These are phyloP conservation scores for Protonibea diacanthus DNA, from an alignment of 2,797 vertebrate species.

Conservation along the genomic window DNA sequence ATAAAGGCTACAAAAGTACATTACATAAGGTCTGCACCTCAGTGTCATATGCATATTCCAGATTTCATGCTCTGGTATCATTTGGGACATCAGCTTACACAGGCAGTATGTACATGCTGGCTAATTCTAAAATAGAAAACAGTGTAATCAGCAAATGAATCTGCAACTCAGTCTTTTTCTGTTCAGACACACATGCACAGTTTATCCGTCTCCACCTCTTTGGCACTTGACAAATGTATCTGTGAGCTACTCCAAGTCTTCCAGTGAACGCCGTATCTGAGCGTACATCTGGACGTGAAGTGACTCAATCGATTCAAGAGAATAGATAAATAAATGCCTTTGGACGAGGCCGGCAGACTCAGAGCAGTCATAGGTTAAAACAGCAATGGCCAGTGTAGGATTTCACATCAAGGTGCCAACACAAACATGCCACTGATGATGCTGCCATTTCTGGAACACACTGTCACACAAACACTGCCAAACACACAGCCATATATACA, in stretches of 20 bases:
- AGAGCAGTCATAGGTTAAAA: slow-evolving; percentile 43
- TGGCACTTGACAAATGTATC: slow-evolving; percentile 32
- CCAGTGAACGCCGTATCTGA: slow-evolving; percentile 36
- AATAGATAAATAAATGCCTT: slow-evolving; percentile 37
- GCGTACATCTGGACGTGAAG: not conserved
- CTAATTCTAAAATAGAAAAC: slow-evolving; percentile 12
- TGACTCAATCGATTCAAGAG: slow-evolving; percentile 15
- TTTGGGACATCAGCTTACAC: not conserved
- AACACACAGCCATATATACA: slow-evolving; percentile 39
- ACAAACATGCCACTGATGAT: slow-evolving; percentile 73
- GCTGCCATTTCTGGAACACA: slow-evolving; percentile 75
- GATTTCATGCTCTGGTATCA: not conserved
- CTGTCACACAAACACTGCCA: slow-evolving; percentile 53
- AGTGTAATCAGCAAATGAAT: slow-evolving; percentile 20
- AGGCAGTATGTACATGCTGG: not conserved
- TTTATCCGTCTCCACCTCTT: slow-evolving; percentile 19
- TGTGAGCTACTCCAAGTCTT: slow-evolving; percentile 43
- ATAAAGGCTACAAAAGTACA: not conserved
- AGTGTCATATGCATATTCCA: not conserved
- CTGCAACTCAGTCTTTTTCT: slow-evolving; percentile 9
- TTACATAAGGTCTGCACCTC: not conserved
- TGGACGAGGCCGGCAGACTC: slow-evolving; percentile 13
- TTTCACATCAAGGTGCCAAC: slow-evolving; percentile 74
- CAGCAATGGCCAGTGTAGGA: slow-evolving; percentile 44
- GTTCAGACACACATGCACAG: slow-evolving; percentile 4